A percentile compares a stretch with the other conserved stretches of the same genome.
These are phyloP conservation scores for Orientallactaga sibirica DNA, from an alignment of 2,797 vertebrate genomes.

Conservation along the genomic window DNA sequence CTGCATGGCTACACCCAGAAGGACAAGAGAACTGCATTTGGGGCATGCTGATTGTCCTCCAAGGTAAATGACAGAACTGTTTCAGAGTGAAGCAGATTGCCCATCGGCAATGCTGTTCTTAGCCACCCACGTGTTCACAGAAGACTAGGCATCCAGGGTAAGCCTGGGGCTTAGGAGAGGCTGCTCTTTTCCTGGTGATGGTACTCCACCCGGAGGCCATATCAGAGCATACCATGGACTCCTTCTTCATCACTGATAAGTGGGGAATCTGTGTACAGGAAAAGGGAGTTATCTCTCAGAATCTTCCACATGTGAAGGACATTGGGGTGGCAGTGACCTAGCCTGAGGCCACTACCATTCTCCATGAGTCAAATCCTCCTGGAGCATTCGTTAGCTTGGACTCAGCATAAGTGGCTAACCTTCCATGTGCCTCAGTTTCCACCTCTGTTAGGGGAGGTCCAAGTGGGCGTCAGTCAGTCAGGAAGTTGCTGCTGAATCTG, in stretches of 20 bases:
- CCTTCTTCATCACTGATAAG: background rate
- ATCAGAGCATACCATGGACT: background rate
- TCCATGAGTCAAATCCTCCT: background rate
- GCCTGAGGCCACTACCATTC: background rate
- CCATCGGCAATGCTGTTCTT: accelerated
- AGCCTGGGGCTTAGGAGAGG: background rate
- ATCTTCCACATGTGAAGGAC: background rate
- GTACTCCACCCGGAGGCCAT: background rate
- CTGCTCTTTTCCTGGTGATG: background rate
- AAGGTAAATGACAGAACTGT: background rate
- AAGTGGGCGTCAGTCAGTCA: accelerated
- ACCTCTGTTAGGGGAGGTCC: background rate
- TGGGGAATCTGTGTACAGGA: background rate
- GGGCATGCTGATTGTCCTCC: background rate
- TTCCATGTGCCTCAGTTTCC: background rate
- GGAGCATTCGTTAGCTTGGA: background rate
- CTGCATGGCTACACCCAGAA: background rate
- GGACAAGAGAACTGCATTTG: background rate
- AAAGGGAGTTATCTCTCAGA: accelerated
- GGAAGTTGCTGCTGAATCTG: too few relatives aligned
- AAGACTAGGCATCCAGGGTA: accelerated
- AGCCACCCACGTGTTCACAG: background rate
- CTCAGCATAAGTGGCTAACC: background rate
- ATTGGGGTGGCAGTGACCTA: accelerated
- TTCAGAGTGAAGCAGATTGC: background rate